Evolutionary conservation across 2,113 vertebrate genomes (phyloP).

Genomic region (Tyto alba): DNA sequence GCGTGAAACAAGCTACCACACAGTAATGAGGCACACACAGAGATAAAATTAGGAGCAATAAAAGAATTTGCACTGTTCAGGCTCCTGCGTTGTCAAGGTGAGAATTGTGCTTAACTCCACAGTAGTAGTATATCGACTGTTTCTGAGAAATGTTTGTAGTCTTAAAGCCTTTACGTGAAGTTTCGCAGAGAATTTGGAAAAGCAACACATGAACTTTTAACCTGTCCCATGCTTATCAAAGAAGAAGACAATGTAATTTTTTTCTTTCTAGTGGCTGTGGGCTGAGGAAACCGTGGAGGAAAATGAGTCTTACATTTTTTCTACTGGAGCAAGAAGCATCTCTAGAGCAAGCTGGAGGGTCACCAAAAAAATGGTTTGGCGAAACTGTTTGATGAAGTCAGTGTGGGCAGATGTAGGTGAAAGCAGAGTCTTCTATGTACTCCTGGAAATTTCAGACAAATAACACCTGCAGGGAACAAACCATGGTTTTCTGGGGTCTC

Average conservation of each 20-base stretch:
- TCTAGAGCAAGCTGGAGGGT: background rate
- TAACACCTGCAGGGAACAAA: background rate
- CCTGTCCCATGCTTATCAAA: accelerated
- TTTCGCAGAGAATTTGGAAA: background rate
- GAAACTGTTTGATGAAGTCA: background rate
- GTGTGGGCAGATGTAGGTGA: too few relatives aligned
- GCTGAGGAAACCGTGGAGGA: background rate
- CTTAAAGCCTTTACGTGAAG: background rate
- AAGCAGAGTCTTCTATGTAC: background rate
- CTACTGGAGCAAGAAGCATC: background rate
- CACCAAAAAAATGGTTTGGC: background rate
- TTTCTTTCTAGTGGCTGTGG: background rate
- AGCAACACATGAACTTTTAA: background rate
- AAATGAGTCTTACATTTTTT: background rate
- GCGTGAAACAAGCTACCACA: background rate
- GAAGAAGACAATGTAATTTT: background rate
- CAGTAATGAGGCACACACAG: slow-evolving; percentile 56
- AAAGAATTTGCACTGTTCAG: background rate
- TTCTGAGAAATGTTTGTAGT: background rate
- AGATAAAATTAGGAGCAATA: background rate
- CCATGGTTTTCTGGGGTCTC: background rate
- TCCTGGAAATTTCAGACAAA: background rate
- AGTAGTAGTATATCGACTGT: accelerated
- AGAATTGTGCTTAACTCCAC: background rate
- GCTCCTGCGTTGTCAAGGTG: background rate